Evolutionary conservation across 2,113 vertebrate genomes (phyloP), one percentile per base, ranked within the genome.

Genomic region (Eudyptes chrysolophus): DNA sequence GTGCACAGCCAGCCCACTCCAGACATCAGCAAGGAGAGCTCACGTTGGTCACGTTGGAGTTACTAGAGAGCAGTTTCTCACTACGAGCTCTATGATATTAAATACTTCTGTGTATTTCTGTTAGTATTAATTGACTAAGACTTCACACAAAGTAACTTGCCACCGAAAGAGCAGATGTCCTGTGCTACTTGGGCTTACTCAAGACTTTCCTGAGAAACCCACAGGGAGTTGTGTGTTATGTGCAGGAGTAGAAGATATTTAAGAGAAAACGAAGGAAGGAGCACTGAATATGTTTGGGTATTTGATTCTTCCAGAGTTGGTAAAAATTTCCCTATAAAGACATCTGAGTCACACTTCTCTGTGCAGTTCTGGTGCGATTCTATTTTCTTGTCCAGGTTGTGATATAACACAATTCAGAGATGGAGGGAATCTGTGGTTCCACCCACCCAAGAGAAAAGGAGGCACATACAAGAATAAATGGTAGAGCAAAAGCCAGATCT

Each of bases 11-110:
- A 17, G 7, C 10, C 64, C 44, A 6, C 52, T 26, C 22, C 55
- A 75, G 55, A 11, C 5, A 8, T 9, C 44, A 66, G 49, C 30
- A 34, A 34, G 38, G 13, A 77, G 46, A 60, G 38, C 34, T 55
- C 14, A 1, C 4, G 12, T 2, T 9, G 52, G 32, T 20, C 88
- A 40, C 3, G 0, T 0, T 7, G 16, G 57, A 55, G 30, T 30
- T 44, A 36, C 12, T 5, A 25, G 13, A 49, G 26, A 51, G 17
- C 32, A 27, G 48, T 16, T 76, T 66, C 88, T 24, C 26, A 29
- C 49, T 17, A 30, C 3, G 0, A 64, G 32, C 32, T 60, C 51
- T 29, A 38, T 1, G 34, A 60, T 42, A 55, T 42, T 25, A 52
- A 89, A 22, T 4, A 8, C 46, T 57, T 32, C 22, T 5, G 6